Conservation (phyloP, 35 echinoderm and acorn worm genomes). For the Eucidaris tribuloides region DNA sequence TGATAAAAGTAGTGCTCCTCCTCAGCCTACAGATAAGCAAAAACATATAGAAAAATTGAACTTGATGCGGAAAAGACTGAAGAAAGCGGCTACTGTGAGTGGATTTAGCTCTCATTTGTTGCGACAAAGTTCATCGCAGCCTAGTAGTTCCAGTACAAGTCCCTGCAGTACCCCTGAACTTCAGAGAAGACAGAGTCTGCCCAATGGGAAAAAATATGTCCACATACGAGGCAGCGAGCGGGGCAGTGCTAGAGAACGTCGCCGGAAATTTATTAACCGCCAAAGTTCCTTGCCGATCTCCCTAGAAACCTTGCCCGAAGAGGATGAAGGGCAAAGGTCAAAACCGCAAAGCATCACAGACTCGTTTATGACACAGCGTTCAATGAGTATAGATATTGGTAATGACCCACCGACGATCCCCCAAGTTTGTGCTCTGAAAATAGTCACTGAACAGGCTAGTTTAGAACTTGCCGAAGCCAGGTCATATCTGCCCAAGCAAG, state of each 20-base stretch:
- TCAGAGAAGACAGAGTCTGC: constrained; percentile 6
- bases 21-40: constrained; percentile 49
- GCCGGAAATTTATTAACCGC: constrained; percentile 54
- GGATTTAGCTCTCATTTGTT: constrained; percentile 33
- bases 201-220: background rate
- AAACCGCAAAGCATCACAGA: constrained; percentile 17
- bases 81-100: constrained; percentile 40
- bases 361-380: constrained; percentile 51
- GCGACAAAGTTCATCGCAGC: background rate
- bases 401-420: background rate
- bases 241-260: constrained; percentile 68
- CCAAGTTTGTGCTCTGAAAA: constrained; percentile 43
- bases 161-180: constrained; percentile 31
- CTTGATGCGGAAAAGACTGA: constrained; percentile 27
- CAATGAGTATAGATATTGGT: constrained; percentile 60
- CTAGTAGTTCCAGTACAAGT: background rate
- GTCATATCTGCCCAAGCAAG: constrained; percentile 29
- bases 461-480: constrained; percentile 42
- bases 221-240: constrained; percentile 2
- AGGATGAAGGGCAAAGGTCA: constrained; percentile 74
- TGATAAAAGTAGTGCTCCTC: background rate
- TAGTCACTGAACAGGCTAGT: constrained; percentile 32
- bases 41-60: constrained; percentile 50
- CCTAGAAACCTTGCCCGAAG: constrained; percentile 84
- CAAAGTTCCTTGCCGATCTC: constrained; percentile 91